Conservation (phyloP, 2,113 vertebrate genomes). For the Odobenus rosmarus region DNA sequence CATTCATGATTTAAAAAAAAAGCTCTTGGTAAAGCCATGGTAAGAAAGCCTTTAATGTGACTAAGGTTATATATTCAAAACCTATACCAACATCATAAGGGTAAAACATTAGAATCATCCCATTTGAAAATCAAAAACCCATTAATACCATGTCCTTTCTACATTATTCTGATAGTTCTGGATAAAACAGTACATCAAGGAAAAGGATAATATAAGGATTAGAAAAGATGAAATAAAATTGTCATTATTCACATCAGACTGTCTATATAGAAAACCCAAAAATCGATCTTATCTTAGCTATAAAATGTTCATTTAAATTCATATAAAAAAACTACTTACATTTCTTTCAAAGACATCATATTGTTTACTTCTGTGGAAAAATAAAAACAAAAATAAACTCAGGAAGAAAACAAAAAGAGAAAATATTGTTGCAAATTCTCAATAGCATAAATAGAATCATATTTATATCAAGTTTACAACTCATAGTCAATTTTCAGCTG, state of each 20-base stretch:
- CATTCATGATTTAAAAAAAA: background rate
- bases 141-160: background rate
- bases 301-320: background rate
- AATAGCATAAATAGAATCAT: background rate
- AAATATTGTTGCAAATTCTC: background rate
- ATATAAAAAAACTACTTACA: background rate
- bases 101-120: background rate
- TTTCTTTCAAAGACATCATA: background rate
- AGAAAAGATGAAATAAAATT: background rate
- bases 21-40: background rate
- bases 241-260: background rate
- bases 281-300: background rate
- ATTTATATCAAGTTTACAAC: background rate
- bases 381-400: background rate
- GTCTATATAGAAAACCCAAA: background rate
- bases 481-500: background rate
- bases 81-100: background rate
- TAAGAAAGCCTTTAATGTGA: background rate
- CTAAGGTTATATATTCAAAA: background rate
- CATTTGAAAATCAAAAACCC: background rate
- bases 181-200: background rate
- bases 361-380: background rate
- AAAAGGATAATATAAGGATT: background rate
- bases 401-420: background rate
- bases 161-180: background rate